Percentiles rank a stretch among this genome's conserved stretches.
Conservation (phyloP, 2,797 vertebrate genomes). For the Enteromius anoplus region DNA sequence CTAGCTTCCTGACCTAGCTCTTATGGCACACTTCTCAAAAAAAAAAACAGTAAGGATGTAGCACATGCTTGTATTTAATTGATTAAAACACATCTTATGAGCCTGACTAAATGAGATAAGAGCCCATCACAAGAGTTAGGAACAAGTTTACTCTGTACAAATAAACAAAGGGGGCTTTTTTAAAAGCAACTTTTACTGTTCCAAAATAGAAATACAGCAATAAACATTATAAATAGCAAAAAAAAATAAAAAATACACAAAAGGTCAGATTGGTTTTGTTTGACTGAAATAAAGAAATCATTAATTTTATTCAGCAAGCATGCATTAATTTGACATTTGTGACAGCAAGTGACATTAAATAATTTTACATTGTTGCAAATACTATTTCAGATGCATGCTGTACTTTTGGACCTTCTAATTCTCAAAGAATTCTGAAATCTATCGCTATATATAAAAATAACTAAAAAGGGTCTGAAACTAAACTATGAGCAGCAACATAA, state of each 20-base stretch:
- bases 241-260: too few species aligned
- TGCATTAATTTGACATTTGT: not conserved
- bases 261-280: too few species aligned
- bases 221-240: too few species aligned
- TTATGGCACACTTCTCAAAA: constrained; percentile 5
- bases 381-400: not conserved
- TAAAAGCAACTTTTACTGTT: not conserved
- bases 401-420: not conserved
- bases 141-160: not conserved
- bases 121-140: not conserved
- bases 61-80: not conserved
- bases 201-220: not conserved
- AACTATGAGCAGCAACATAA: not conserved
- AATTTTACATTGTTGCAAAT: not conserved
- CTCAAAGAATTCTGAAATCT: not conserved
- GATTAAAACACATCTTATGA: not conserved
- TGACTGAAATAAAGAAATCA: not conserved
- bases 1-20: constrained; percentile 5
- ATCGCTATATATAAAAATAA: not conserved
- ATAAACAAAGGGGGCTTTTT: not conserved
- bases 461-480: not conserved
- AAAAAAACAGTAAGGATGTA: not conserved
- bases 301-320: not conserved
- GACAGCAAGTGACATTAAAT: too few species aligned
- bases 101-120: not conserved